Base-by-base conservation (phyloP, 1,140 invertebrate genomes). In the Charaxes varanes region DNA sequence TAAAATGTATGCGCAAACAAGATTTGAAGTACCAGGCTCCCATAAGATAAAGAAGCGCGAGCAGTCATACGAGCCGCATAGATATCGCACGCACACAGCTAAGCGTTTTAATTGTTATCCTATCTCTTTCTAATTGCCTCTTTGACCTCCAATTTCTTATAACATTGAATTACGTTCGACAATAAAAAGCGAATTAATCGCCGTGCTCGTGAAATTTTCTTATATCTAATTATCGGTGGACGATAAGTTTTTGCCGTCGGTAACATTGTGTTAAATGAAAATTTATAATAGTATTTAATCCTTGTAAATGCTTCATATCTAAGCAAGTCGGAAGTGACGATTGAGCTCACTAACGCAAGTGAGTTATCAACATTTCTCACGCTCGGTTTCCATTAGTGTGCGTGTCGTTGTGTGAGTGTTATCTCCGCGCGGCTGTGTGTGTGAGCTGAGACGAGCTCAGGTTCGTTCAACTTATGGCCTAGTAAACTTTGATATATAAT, bases 331-430 rank as follows among this genome's bases (percentile, higher is more conserved):
- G 77, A 81, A 78, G 77, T 78, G 66, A 63, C 55, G 69, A 67
- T 66, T 61, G 64, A 56, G 62, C 64, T 66, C 65, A 65, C 64
- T 66, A 69, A 80, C 66, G 66, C 72, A 64, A 81, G 72, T 81
- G 72, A 78, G 73, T 78, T 81, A 81, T 81, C 73, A 81, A 73
- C 70, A 77, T 77, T 81, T 81, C 77, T 81, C 77, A 78, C 73
- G 77, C 66, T 80, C 68, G 37, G 55, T 59, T 62, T 52, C 37
- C 52, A 53, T 49, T 58, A 50, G 72, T 77, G 66, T 77, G 76
- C 50, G 68, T 68, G 48, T 62, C 50, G 55, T 8, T 58, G 61
- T 60, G 51, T 71, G 63, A 43, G 65, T 51, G 56, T 63, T 66
- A 61, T 67, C 56, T 60, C 27, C n/a, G 14, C 31, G 46, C 11